Evolutionary conservation across 2,113 vertebrate genomes (phyloP), one percentile per base, ranked within the genome.

Genomic region (Oryzias curvinotus): DNA sequence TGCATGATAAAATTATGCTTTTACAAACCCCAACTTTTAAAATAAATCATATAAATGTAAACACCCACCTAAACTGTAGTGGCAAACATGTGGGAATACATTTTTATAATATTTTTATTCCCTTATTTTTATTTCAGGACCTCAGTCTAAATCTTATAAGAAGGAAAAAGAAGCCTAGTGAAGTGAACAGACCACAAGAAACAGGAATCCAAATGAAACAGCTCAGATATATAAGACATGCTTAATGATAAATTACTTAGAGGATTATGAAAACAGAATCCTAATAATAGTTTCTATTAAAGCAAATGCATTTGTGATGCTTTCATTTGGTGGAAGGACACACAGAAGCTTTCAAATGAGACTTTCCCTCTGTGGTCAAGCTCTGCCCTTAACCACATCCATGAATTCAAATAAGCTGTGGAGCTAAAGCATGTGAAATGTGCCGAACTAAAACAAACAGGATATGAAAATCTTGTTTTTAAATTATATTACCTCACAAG

Each of bases 391-490:
- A 25, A 86, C 89, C 89, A 88, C 87, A 88, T 89, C 87, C 87
- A 89, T 75, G 55, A 72, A 87, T 86, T 87, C 81, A 90, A 89
- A 88, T 90, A 51, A 67, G 51, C 56, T 25, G 30, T 16, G 10
- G 14, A 12, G 23, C 61, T 13, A 60, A 57, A 63, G 7, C 65
- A 68, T 58, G 42, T 67, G 52, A 54, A 58, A 70, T 68, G 46
- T 19, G 19, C 12, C 25, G 21, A 57, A 7, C 51, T 36, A 14
- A 65, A 64, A 59, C 17, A 4, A 66, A 56, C 1, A 43, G 0
- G 45, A 18, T 44, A 71, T 58, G 1, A 43, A 54, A 30, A 53
- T 13, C 19, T 25, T 3, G 15, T 57, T 54, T 26, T 16, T 8
- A 55, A 53, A 50, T 19, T 1, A 64, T 48, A 12, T 56, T 15